Base-by-base conservation (phyloP, 1,140 invertebrate species). In the Drosophila varians region DNA sequence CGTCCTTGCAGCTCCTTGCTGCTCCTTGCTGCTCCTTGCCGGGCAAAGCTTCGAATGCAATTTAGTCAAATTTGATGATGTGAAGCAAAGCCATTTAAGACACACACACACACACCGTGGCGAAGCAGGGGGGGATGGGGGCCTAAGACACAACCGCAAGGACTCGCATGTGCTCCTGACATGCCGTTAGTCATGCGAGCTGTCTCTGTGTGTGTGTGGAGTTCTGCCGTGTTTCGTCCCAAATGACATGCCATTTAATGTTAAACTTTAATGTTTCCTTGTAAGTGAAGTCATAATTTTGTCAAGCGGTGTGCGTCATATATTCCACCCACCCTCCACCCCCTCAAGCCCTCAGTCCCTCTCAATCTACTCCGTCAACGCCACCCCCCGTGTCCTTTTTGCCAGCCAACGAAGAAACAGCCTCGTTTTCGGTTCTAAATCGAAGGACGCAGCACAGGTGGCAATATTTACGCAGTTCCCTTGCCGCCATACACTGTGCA, bases 201-300 rank as follows among this genome's bases (percentile, higher is more conserved):
- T n/a, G n/a, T n/a, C n/a, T n/a, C n/a, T n/a, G n/a, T n/a, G n/a
- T 58, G 31, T 51, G 19, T 46, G 56, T 66, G 66, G 65, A 62
- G 36, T 38, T 82, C 51, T 74, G 68, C 52, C 65, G 58, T 61
- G 68, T 64, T 76, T 53, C 82, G 61, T 53, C 49, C 72, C 82
- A 87, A 87, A 87, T 86, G 82, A 86, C 82, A 86, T 86, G 82
- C 82, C 82, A 86, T 86, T 86, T 86, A 86, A 86, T 87, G 83
- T 87, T 87, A 82, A 87, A 87, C 82, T 86, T 86, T 86, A 86
- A 86, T 86, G 82, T 87, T 86, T 86, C 74, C 77, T 70, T 87
- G 82, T 86, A 87, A 86, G 82, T 86, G 69, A 87, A 87, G 82
- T 87, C 82, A 87, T 87, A 87, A 87, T 87, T 87, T 82, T 87